Percentiles rank a stretch among this genome's conserved stretches.
phyloP scores from a whole-genome alignment of 2,113 vertebrate genomes.

The Geothlypis trichas region DNA sequence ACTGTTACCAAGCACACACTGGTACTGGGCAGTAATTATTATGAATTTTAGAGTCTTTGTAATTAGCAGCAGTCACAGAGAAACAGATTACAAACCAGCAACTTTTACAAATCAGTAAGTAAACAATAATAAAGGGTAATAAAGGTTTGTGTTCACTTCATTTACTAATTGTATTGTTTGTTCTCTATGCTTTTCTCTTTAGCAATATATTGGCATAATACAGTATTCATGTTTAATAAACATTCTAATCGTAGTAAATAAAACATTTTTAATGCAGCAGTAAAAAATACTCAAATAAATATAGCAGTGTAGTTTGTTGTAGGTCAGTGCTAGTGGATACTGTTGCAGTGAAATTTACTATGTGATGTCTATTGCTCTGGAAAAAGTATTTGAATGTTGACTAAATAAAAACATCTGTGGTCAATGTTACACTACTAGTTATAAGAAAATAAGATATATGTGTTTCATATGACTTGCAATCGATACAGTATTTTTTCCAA shows the following conservation, averaged over 20 bases:
- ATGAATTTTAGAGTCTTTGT: background rate
- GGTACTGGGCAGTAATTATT: background rate
- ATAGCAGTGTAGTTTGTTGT: background rate
- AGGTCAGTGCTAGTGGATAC: background rate
- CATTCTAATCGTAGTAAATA: background rate
- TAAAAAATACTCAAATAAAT: background rate
- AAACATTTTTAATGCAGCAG: background rate
- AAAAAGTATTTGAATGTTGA: background rate
- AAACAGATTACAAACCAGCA: background rate
- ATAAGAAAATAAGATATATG: background rate
- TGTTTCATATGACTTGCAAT: background rate
- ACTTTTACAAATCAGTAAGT: background rate
- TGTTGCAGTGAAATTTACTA: background rate
- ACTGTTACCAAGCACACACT: background rate
- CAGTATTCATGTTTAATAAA: background rate
- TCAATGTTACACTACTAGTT: background rate
- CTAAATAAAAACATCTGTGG: background rate
- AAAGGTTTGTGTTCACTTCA: background rate
- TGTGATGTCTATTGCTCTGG: background rate
- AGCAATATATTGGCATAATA: background rate
- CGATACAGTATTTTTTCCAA: background rate
- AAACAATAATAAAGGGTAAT: background rate
- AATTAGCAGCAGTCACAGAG: background rate
- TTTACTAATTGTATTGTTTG: constrained; percentile 6
- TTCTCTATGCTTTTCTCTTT: background rate